phyloP scores from a whole-genome alignment of 2,797 vertebrate species.

The Coracias cyanogaster region DNA sequence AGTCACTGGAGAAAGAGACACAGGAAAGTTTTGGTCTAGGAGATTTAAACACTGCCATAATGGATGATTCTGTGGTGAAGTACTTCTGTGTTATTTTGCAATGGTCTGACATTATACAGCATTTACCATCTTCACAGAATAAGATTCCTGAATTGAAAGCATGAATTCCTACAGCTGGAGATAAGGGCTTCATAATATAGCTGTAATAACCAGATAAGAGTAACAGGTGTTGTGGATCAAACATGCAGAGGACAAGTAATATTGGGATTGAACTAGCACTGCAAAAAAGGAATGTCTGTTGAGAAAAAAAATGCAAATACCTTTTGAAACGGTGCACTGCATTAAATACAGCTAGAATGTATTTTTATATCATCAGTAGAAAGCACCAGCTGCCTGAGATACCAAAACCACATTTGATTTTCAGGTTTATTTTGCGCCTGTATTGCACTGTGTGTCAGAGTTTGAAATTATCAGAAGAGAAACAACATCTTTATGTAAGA shows the following conservation, averaged over 20 bases:
- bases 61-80: neutral
- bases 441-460: neutral
- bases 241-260: neutral
- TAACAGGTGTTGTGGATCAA: neutral
- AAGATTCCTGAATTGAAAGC: neutral
- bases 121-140: neutral
- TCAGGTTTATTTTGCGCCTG: neutral
- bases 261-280: neutral
- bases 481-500: neutral
- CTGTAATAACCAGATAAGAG: neutral
- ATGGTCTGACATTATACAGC: neutral
- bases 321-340: neutral
- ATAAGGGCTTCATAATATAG: neutral
- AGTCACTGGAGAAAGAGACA: neutral
- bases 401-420: neutral
- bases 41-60: neutral
- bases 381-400: neutral
- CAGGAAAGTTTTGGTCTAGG: neutral
- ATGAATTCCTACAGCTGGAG: neutral
- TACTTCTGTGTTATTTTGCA: neutral
- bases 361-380: neutral
- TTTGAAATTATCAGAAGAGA: neutral
- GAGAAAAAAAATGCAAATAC: neutral
- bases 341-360: neutral
- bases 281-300: neutral